Evolutionary conservation across 2,113 vertebrate species (phyloP).

Genomic region (Eonycteris spelaea): DNA sequence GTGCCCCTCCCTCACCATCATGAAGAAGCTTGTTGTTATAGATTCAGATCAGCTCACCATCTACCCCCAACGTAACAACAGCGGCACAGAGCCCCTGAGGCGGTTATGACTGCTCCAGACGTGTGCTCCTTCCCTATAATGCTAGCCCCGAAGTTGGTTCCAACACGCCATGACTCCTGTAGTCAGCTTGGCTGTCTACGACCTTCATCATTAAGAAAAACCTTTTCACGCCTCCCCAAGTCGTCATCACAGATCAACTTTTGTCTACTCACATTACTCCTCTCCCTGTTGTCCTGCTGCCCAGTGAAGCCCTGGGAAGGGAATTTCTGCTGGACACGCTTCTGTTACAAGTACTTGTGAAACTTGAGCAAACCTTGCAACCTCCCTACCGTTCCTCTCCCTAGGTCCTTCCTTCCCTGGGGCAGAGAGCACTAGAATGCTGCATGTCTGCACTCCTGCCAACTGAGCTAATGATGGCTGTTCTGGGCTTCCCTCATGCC

Average conservation of each 20-base stretch:
- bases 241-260: slow-evolving; percentile 5
- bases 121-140: neutral
- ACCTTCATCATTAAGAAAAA: neutral
- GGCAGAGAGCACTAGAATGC: neutral
- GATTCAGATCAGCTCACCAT: neutral
- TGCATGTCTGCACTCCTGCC: neutral
- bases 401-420: neutral
- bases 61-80: neutral
- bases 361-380: neutral
- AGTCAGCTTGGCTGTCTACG: neutral
- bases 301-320: neutral
- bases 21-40: neutral
- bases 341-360: neutral
- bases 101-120: too few species aligned
- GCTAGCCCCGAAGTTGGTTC: neutral
- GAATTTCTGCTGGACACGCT: neutral
- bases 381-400: neutral
- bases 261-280: neutral
- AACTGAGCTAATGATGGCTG: neutral
- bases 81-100: neutral
- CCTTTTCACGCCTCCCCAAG: neutral
- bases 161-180: neutral
- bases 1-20: neutral
- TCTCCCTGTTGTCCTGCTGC: neutral
- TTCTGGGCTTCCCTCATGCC: neutral